Conservation (phyloP, 2,888 invertebrate genomes). For the Pilophorus perplexus region DNA sequence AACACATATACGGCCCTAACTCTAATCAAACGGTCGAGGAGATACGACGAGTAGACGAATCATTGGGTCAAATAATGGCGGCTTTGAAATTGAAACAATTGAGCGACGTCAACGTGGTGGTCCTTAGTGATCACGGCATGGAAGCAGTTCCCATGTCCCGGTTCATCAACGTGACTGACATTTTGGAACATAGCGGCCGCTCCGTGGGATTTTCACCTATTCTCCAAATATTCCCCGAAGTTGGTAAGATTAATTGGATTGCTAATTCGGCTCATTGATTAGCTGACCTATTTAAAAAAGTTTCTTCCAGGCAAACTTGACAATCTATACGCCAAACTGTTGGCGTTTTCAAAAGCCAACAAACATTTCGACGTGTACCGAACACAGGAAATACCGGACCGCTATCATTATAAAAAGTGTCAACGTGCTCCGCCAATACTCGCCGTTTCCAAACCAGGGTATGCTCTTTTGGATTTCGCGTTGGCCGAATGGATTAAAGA, state of each 20-base stretch:
- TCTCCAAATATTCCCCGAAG: slow-evolving; percentile 60
- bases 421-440: slow-evolving; percentile 62
- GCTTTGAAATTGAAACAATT: slow-evolving; percentile 54
- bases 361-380: slow-evolving; percentile 56
- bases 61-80: slow-evolving; percentile 59
- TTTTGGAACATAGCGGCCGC: slow-evolving; percentile 56
- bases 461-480: slow-evolving; percentile 62
- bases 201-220: slow-evolving; percentile 59
- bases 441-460: slow-evolving; percentile 62
- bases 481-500: slow-evolving; percentile 50
- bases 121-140: slow-evolving; percentile 75
- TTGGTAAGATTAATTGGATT: too few relatives aligned
- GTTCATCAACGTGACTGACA: slow-evolving; percentile 59
- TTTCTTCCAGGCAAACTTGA: slow-evolving; percentile 18
- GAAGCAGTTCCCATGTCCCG: slow-evolving; percentile 56
- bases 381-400: slow-evolving; percentile 60
- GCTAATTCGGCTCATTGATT: not conserved
- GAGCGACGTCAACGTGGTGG: slow-evolving; percentile 62
- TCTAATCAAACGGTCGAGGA: slow-evolving; percentile 53
- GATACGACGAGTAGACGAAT: slow-evolving; percentile 56
- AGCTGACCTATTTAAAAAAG: not conserved
- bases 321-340: slow-evolving; percentile 25
- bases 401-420: slow-evolving; percentile 64
- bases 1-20: slow-evolving; percentile 62
- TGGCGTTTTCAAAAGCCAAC: slow-evolving; percentile 7